Percentiles rank a stretch among this genome's conserved stretches.
Conservation (phyloP, 2,888 invertebrate genomes). For the Apoderus coryli region DNA sequence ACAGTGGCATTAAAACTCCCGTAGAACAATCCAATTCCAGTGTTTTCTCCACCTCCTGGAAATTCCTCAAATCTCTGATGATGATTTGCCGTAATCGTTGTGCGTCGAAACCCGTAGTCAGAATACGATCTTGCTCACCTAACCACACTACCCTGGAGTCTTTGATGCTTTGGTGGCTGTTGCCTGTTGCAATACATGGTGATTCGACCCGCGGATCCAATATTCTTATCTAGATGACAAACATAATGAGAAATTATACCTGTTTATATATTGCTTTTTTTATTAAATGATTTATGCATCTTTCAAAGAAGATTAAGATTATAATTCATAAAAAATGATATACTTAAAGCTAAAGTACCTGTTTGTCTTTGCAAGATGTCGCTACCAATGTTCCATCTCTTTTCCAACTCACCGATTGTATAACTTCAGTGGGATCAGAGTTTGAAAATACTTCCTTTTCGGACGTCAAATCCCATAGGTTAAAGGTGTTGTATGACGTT, state of each 20-base stretch:
- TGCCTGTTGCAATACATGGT: conserved; percentile 45
- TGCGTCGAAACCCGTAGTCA: conserved; percentile 84
- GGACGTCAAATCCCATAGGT: conserved; percentile 73
- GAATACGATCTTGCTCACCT: conserved; percentile 65
- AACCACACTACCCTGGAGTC: conserved; percentile 87
- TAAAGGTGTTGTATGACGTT: conserved; percentile 65
- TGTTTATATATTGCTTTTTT: no score
- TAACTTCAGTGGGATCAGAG: conserved; percentile 59
- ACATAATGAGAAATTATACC: no score
- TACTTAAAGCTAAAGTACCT: no score
- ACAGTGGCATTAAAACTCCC: conserved; percentile 83
- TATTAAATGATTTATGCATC: no score
- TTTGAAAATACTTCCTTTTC: conserved; percentile 70
- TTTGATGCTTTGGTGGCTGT: conserved; percentile 81
- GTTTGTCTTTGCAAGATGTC: conserved; percentile 85
- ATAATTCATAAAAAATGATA: no score
- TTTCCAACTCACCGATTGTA: conserved; percentile 85
- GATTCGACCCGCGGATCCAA: conserved; percentile 62
- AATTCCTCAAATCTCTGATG: conserved; percentile 74
- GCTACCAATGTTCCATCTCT: conserved; percentile 68
- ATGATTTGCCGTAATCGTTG: conserved; percentile 77
- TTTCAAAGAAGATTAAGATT: no score
- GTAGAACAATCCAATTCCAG: conserved; percentile 75
- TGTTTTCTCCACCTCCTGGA: conserved; percentile 61
- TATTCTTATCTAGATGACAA: conserved; percentile 53